These are phyloP conservation scores for Spheniscus humboldti DNA, from an alignment of 2,797 vertebrate species.

Conservation along the genomic window DNA sequence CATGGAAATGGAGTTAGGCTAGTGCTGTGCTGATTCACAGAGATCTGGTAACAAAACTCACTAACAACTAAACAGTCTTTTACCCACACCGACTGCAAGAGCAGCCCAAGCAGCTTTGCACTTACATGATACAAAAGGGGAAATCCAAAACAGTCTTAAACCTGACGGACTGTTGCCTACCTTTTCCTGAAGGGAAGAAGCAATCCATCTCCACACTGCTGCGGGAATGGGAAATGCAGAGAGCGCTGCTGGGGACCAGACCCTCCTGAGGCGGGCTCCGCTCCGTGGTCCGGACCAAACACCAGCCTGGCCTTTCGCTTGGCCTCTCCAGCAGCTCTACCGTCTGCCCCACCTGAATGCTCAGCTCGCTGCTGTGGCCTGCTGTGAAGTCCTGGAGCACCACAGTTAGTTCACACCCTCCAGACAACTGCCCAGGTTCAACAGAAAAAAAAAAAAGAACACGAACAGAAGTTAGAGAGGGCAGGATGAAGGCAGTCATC, in stretches of 20 bases:
- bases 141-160: not conserved
- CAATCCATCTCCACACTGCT: slow-evolving; percentile 95
- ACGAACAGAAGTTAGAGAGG: not conserved
- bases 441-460: not conserved
- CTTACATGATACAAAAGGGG: slow-evolving; percentile 48
- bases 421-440: slow-evolving; percentile 81
- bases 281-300: slow-evolving; percentile 90
- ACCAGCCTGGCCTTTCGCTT: slow-evolving; percentile 91
- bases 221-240: slow-evolving; percentile 94
- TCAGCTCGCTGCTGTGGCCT: slow-evolving; percentile 84
- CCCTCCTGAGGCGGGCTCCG: slow-evolving; percentile 89
- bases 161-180: slow-evolving; percentile 65
- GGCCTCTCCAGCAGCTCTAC: slow-evolving; percentile 95
- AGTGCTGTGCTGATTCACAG: slow-evolving; percentile 3
- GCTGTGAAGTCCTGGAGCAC: slow-evolving; percentile 91
- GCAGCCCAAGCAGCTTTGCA: slow-evolving; percentile 45
- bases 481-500: slow-evolving; percentile 8
- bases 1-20: slow-evolving; percentile 39
- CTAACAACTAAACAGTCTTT: not conserved
- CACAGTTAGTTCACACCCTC: slow-evolving; percentile 93
- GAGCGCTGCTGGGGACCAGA: slow-evolving; percentile 89
- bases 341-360: slow-evolving; percentile 92
- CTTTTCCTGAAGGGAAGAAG: slow-evolving; percentile 88
- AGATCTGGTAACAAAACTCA: slow-evolving; percentile 25
- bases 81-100: not conserved